Evolutionary conservation across 2,113 vertebrate species (phyloP).

Genomic region (Albula goreensis): DNA sequence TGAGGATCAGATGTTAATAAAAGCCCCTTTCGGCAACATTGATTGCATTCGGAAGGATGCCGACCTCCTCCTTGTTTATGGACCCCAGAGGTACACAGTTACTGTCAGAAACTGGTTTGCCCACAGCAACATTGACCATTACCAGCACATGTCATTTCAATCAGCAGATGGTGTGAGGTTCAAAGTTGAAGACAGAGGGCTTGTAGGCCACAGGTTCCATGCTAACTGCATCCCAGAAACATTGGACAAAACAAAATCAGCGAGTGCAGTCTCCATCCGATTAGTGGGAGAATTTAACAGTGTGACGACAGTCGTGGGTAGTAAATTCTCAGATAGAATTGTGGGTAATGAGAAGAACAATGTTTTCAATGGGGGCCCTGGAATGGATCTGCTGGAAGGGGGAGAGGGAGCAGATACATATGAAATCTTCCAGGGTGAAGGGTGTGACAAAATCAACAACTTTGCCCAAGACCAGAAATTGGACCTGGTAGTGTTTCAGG

Average conservation of each 20-base stretch:
- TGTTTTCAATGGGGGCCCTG: constrained; percentile 20
- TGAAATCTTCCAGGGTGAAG: constrained; percentile 30
- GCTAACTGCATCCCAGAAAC: constrained; percentile 30
- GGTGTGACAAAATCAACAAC: constrained; percentile 33
- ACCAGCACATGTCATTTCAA: constrained; percentile 34
- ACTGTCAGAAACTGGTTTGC: constrained; percentile 30
- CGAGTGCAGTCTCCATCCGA: background rate
- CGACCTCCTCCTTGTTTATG: constrained; percentile 29
- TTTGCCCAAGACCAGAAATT: constrained; percentile 33
- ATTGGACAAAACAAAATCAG: constrained; percentile 28
- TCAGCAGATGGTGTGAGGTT: constrained; percentile 28
- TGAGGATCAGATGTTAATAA: constrained; percentile 26
- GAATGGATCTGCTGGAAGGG: constrained; percentile 23
- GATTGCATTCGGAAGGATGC: constrained; percentile 23
- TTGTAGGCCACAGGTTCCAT: constrained; percentile 12
- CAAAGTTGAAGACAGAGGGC: constrained; percentile 26
- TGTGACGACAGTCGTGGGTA: constrained; percentile 26
- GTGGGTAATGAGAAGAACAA: constrained; percentile 28
- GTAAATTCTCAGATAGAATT: constrained; percentile 29
- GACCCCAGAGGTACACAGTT: constrained; percentile 5
- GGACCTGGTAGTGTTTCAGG: constrained; percentile 31
- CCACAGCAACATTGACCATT: constrained; percentile 21
- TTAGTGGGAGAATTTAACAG: constrained; percentile 10
- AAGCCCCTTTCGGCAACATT: constrained; percentile 29
- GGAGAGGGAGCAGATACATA: constrained; percentile 35